Evolutionary conservation across 2,113 vertebrate genomes (phyloP).

Genomic region (Actenoides hombroni): DNA sequence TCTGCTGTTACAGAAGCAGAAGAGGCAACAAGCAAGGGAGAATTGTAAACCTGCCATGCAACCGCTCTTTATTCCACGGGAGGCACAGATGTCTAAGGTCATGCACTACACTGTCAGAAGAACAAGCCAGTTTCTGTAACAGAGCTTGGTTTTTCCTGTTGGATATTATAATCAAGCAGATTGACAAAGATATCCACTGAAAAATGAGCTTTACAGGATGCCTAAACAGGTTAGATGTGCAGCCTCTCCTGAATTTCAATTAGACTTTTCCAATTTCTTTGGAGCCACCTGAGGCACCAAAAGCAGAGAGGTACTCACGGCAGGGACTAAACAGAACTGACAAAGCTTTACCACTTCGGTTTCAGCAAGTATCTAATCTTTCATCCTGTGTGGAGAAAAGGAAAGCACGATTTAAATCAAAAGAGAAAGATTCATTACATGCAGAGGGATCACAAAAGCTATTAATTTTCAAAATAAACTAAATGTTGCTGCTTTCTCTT

Average conservation of each 20-base stretch:
- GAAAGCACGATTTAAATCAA: neutral
- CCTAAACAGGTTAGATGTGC: neutral
- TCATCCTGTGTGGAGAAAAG: neutral
- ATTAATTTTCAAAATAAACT: neutral
- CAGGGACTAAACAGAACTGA: neutral
- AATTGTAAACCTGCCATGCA: neutral
- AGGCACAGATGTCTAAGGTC: neutral
- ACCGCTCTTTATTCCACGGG: neutral
- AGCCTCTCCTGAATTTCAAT: slow-evolving; percentile 12
- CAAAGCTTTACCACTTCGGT: neutral
- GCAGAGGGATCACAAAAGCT: neutral
- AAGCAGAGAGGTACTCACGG: neutral
- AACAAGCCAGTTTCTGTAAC: neutral
- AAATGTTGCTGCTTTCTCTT: neutral
- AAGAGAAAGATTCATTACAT: neutral
- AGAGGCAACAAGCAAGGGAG: neutral
- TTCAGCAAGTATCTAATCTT: neutral
- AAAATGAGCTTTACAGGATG: slow-evolving; percentile 6
- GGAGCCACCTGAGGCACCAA: slow-evolving; percentile 1
- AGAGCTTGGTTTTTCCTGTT: neutral
- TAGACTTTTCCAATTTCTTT: neutral
- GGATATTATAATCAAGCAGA: neutral
- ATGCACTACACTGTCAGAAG: neutral
- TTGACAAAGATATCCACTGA: neutral
- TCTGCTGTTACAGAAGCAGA: neutral